Percentiles rank a stretch among this genome's conserved stretches.
These are phyloP conservation scores for Catocala fraxini DNA, from an alignment of 2,888 invertebrate genomes.

Conservation along the genomic window DNA sequence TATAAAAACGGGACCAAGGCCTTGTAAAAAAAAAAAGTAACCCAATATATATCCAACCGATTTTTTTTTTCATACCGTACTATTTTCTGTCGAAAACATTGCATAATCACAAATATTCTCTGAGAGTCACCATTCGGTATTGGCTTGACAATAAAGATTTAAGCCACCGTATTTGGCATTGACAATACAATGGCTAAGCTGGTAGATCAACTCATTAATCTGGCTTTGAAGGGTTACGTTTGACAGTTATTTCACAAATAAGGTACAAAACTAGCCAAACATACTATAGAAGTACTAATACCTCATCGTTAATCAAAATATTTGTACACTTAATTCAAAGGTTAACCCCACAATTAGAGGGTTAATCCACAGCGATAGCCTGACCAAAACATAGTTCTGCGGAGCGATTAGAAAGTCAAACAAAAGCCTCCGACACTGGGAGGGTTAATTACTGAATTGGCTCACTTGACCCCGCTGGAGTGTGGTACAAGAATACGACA, in stretches of 20 bases:
- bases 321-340: conserved; percentile 42
- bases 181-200: too few species aligned
- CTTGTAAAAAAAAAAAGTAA: too few species aligned
- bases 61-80: too few species aligned
- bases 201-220: too few species aligned
- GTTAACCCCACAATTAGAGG: conserved; percentile 43
- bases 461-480: conserved; percentile 41
- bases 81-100: too few species aligned
- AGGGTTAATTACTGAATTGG: conserved; percentile 60
- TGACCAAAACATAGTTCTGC: conserved; percentile 54
- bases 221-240: neutral
- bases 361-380: conserved; percentile 42
- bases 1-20: too few species aligned
- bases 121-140: too few species aligned
- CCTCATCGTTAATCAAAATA: conserved; percentile 42
- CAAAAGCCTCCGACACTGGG: conserved; percentile 50
- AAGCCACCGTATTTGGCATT: too few species aligned
- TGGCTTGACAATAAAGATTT: too few species aligned
- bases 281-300: conserved; percentile 22
- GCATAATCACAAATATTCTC: too few species aligned
- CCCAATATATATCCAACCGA: too few species aligned
- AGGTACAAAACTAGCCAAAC: conserved; percentile 20
- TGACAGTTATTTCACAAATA: conserved; percentile 6
- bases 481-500: conserved; percentile 31
- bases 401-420: conserved; percentile 65